Evolutionary conservation across 1,140 invertebrate species (phyloP).

Genomic region (Ptiloglossa arizonensis): DNA sequence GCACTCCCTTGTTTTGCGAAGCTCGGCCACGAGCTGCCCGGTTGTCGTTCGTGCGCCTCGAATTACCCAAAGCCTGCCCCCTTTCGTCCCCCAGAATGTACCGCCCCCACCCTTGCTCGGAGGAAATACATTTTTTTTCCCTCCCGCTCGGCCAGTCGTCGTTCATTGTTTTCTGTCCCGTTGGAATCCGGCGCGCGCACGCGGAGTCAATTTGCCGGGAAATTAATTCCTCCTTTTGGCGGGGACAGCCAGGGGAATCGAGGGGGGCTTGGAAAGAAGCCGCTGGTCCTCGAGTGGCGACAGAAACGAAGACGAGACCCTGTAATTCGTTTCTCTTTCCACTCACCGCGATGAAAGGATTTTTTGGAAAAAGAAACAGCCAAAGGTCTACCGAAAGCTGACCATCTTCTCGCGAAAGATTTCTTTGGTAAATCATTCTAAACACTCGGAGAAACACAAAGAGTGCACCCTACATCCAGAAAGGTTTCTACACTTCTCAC

Average conservation of each 20-base stretch:
- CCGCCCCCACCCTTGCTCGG: too few relatives aligned
- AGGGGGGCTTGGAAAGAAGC: neutral
- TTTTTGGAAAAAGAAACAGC: too few relatives aligned
- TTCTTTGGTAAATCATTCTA: too few relatives aligned
- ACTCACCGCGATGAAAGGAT: too few relatives aligned
- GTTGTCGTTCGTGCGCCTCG: slow-evolving; percentile 13
- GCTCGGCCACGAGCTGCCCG: slow-evolving; percentile 12
- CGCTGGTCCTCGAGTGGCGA: neutral
- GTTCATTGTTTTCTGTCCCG: neutral
- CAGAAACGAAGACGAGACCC: neutral
- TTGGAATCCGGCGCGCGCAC: neutral
- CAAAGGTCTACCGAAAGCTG: too few relatives aligned
- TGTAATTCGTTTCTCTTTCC: slow-evolving; percentile 13
- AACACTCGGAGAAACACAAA: too few relatives aligned
- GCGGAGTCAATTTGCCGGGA: slow-evolving; percentile 21
- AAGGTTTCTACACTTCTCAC: too few relatives aligned
- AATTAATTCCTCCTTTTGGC: slow-evolving; percentile 8
- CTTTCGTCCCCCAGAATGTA: too few relatives aligned
- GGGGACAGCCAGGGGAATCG: too few relatives aligned
- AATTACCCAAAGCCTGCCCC: slow-evolving; percentile 13
- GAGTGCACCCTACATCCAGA: too few relatives aligned
- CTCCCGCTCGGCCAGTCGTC: neutral
- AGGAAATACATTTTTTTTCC: slow-evolving; percentile 12
- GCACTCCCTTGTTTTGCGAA: slow-evolving; percentile 22
- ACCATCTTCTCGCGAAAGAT: too few relatives aligned